These are phyloP conservation scores for Ephestia elutella DNA, from an alignment of 1,140 invertebrate genomes.

Conservation along the genomic window DNA sequence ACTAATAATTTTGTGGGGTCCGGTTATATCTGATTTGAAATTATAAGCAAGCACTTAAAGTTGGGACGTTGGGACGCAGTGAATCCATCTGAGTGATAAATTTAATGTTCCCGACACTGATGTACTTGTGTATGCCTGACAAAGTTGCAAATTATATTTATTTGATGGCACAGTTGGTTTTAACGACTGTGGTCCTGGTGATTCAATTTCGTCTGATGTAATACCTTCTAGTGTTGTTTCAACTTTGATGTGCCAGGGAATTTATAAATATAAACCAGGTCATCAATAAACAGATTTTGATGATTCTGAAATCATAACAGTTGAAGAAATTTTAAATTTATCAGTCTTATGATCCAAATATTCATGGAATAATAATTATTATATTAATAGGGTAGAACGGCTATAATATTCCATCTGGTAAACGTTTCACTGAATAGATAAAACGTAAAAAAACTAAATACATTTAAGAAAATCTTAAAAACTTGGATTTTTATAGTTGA, in stretches of 20 bases:
- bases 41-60: slow-evolving; percentile 47
- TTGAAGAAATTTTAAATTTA: no score
- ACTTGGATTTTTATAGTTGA: no score
- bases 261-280: no score
- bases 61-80: slow-evolving; percentile 18
- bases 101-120: slow-evolving; percentile 6
- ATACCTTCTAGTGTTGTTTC: not conserved
- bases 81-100: slow-evolving; percentile 9
- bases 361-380: no score
- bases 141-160: slow-evolving; percentile 8
- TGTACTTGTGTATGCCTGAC: not conserved
- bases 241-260: not conserved
- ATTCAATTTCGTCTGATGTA: not conserved
- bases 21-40: slow-evolving; percentile 54
- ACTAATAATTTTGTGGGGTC: not conserved
- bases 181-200: not conserved
- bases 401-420: no score
- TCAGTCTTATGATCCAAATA: no score
- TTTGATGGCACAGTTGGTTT: slow-evolving; percentile 4
- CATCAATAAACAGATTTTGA: no score
- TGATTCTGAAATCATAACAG: no score
- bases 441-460: no score
- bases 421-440: no score
- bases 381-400: no score
- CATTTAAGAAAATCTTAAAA: no score